phyloP scores from a whole-genome alignment of 2,113 vertebrate genomes.

The Oriolus oriolus region DNA sequence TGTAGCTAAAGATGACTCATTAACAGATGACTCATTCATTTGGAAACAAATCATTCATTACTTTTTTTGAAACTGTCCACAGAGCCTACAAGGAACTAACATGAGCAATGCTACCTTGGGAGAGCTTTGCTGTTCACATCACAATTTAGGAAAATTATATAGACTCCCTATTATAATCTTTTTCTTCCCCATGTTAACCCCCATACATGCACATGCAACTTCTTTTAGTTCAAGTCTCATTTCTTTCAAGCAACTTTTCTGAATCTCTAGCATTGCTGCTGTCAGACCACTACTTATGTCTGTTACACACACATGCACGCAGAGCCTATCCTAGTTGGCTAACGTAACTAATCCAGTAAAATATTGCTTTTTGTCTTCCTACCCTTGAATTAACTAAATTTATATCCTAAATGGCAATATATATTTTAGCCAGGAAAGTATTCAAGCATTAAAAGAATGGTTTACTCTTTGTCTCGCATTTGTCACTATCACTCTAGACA shows the following conservation, averaged over 20 bases:
- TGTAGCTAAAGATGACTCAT: not conserved
- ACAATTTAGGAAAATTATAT: not conserved
- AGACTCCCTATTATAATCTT: not conserved
- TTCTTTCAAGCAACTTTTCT: not conserved
- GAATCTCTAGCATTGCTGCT: not conserved
- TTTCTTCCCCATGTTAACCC: not conserved
- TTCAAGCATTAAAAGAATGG: not conserved
- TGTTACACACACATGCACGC: fast-evolving
- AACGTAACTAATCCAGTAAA: not conserved
- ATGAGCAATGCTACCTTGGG: not conserved
- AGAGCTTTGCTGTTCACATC: not conserved
- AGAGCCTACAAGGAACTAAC: not conserved
- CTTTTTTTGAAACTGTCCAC: not conserved
- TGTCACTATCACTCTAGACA: not conserved
- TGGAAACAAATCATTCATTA: not conserved
- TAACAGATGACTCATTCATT: not conserved
- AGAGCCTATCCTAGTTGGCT: not conserved
- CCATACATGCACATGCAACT: not conserved
- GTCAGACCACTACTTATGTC: not conserved
- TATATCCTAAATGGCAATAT: not conserved
- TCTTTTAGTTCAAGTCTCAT: not conserved
- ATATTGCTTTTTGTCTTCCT: not conserved
- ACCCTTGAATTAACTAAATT: not conserved
- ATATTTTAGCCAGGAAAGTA: not conserved
- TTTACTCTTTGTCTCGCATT: not conserved